Conservation (phyloP, 2,888 invertebrate genomes). For the Altica lythri region DNA sequence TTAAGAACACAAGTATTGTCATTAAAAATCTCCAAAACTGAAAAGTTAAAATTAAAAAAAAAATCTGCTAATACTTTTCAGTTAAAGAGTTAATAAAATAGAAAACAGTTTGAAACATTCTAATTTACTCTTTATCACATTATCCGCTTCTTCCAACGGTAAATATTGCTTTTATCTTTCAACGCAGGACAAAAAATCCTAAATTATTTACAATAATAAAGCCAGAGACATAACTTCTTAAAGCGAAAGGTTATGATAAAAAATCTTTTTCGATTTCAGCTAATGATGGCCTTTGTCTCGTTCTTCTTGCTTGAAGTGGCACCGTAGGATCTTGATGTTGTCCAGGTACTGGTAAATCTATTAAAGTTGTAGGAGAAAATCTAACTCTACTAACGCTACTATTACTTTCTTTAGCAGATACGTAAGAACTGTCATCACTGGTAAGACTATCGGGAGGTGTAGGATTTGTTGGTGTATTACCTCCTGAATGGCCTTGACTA, state of each 20-base stretch:
- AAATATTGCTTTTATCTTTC: slow-evolving; percentile 15
- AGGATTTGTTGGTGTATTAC: slow-evolving; percentile 77
- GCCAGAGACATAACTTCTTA: slow-evolving; percentile 17
- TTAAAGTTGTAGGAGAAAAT: slow-evolving; percentile 76
- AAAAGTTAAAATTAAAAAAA: no score
- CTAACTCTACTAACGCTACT: slow-evolving; percentile 75
- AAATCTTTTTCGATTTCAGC: slow-evolving; percentile 63
- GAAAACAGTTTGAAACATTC: no score
- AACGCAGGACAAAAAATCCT: slow-evolving; percentile 5
- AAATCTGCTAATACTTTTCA: no score
- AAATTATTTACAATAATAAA: slow-evolving; percentile 28
- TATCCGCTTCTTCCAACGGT: slow-evolving; percentile 12
- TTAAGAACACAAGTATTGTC: no score
- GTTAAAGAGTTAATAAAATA: no score
- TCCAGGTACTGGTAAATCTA: slow-evolving; percentile 64
- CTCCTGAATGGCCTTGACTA: slow-evolving; percentile 62
- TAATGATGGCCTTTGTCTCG: slow-evolving; percentile 59
- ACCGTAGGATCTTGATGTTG: slow-evolving; percentile 62
- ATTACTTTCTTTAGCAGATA: slow-evolving; percentile 80
- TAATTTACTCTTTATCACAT: no score
- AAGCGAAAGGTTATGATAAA: slow-evolving; percentile 58
- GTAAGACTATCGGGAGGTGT: slow-evolving; percentile 85
- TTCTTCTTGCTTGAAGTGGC: slow-evolving; percentile 60
- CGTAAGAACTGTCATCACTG: slow-evolving; percentile 87
- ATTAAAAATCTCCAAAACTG: no score